phyloP scores from a whole-genome alignment of 2,113 vertebrate genomes.

The Oophaga pumilio region DNA sequence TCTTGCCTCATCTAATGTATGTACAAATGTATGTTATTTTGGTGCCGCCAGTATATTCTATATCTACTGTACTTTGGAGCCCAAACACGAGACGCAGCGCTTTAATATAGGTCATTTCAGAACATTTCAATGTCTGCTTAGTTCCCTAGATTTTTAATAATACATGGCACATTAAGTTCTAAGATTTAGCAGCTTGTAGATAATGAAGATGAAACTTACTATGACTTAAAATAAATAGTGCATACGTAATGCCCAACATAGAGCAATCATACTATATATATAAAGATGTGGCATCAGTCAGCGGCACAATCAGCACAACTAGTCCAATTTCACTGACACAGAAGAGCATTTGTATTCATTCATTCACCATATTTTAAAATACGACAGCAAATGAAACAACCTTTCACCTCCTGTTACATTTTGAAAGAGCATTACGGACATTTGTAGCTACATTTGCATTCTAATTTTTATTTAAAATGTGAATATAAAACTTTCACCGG shows the following conservation, averaged over 20 bases:
- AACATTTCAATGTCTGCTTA: constrained; percentile 34
- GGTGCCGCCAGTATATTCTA: not conserved
- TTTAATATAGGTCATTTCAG: constrained; percentile 47
- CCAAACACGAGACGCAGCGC: not conserved
- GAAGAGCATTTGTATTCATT: not conserved
- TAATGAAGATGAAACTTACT: constrained; percentile 48
- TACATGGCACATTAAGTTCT: constrained; percentile 52
- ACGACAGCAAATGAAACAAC: not conserved
- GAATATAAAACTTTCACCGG: not conserved
- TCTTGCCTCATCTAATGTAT: constrained; percentile 19
- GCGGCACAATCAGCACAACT: not conserved
- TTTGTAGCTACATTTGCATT: constrained; percentile 32
- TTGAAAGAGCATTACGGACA: constrained; percentile 6
- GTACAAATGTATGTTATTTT: constrained; percentile 18
- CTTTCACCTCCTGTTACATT: constrained; percentile 18
- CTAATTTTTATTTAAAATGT: constrained; percentile 23
- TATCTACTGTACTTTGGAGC: constrained; percentile 3
- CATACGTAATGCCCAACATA: constrained; percentile 23
- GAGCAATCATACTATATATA: not conserved
- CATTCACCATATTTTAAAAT: not conserved
- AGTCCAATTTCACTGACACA: not conserved
- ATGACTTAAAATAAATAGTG: constrained; percentile 41
- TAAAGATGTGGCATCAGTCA: not conserved
- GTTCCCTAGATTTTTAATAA: constrained; percentile 42
- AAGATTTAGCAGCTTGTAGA: constrained; percentile 53